A percentile compares a stretch with the other conserved stretches of the same genome.
Evolutionary conservation across 2,113 vertebrate genomes (phyloP).

Genomic region (Megaptera novaeangliae): DNA sequence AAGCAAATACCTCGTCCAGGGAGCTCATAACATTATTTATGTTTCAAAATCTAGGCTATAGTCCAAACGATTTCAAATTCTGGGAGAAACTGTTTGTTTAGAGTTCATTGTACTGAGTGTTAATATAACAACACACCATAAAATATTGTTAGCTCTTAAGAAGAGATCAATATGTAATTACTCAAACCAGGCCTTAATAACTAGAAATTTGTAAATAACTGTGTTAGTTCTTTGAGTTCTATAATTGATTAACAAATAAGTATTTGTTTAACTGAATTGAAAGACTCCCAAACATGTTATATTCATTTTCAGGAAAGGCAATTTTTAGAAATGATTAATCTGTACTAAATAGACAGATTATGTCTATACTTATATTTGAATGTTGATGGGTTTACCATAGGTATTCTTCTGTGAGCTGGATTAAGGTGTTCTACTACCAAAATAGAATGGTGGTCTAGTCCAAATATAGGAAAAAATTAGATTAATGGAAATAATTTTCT

Average conservation of each 20-base stretch:
- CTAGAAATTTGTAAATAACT: not conserved
- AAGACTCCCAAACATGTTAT: not conserved
- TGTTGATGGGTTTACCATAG: not conserved
- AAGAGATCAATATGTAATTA: not conserved
- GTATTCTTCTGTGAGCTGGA: not conserved
- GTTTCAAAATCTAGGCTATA: slow-evolving; percentile 55
- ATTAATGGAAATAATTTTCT: not conserved
- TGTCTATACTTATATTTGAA: not conserved
- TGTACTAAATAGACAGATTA: not conserved
- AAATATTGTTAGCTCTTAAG: not conserved
- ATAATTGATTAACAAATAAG: not conserved
- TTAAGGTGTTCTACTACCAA: not conserved
- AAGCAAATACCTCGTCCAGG: slow-evolving; percentile 24
- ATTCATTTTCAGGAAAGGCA: not conserved
- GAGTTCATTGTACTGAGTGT: not conserved
- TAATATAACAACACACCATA: not conserved
- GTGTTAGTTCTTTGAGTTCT: not conserved
- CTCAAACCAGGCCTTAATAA: not conserved
- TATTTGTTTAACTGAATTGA: not conserved
- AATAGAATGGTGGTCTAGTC: not conserved
- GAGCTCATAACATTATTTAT: not conserved
- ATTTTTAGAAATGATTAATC: not conserved
- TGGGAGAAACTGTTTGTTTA: not conserved
- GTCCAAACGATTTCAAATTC: slow-evolving; percentile 22
- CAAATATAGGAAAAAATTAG: not conserved